Base-by-base conservation (phyloP, 2,797 vertebrate genomes). In the Chaenodraco wilsoni region DNA sequence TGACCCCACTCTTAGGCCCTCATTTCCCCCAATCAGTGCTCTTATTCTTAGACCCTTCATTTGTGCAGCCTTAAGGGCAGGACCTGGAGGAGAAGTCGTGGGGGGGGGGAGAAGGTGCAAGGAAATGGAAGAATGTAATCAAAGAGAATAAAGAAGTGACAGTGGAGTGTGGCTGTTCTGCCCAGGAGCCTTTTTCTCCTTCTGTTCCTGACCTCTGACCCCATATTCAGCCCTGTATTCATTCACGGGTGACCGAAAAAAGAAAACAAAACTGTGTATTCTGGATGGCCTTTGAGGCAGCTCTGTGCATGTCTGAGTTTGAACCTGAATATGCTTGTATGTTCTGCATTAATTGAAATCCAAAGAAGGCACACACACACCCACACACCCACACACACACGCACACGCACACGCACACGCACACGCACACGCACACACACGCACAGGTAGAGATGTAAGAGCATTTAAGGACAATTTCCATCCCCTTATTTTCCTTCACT, bases 11-110 rank as follows among this genome's bases (percentile, higher is more conserved):
- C 74, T 15, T 65, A 68, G 55, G 74, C 69, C 77, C 74, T 78
- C 64, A 75, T 84, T 82, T 81, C 51, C 77, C 64, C 82, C 61
- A 73, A 71, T 85, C 87, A 84, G 65, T 73, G 2, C 71, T 70
- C 71, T 81, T 82, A 81, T 79, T 81, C 74, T 80, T 80, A 63
- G 72, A 85, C 54, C 60, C 68, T 75, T 82, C 80, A 79, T 82
- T 84, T 67, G 80, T 72, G 54, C 72, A 65, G 60, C 79, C 64
- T 44, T 61, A 72, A 27, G 23, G 23, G 4, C 3, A 76, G 86
- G 15, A 55, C 66, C 76, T 70, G 61, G 44, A 76, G 79, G 68
- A 72, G 55, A 43, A 44, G 65, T 19, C 5, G 0, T 27, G 27
- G 70, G 37, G 1, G 45, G 63, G 19, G 46, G 12, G 23, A 13